Percentiles rank a stretch among this genome's conserved stretches.
phyloP scores from a whole-genome alignment of 1,140 invertebrate species.

The Sweltsa coloradensis region DNA sequence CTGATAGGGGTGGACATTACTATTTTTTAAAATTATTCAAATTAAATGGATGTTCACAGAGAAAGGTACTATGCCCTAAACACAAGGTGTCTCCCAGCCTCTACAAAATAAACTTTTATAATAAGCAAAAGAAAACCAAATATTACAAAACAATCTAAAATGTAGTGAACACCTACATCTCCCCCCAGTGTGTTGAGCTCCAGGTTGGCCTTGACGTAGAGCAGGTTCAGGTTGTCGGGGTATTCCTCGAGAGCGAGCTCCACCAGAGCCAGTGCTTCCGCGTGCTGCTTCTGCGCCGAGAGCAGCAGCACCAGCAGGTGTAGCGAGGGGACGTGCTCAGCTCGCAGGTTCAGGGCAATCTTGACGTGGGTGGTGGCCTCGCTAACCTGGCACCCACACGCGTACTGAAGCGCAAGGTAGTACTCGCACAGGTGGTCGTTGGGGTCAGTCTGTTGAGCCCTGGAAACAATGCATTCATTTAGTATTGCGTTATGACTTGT shows the following conservation, averaged over 20 bases:
- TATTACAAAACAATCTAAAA: no score
- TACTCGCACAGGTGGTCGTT: constrained; percentile 82
- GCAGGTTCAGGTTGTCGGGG: constrained; percentile 78
- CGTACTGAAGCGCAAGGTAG: constrained; percentile 78
- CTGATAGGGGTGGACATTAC: no score
- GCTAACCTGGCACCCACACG: constrained; percentile 59
- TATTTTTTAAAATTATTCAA: no score
- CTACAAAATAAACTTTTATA: no score
- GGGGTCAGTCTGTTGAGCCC: constrained; percentile 64
- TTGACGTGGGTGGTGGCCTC: constrained; percentile 73
- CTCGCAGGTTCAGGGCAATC: constrained; percentile 50
- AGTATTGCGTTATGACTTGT: no score
- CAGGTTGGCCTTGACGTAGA: constrained; percentile 75
- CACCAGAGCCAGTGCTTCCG: constrained; percentile 66
- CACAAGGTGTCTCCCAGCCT: no score
- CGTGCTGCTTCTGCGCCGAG: constrained; percentile 69
- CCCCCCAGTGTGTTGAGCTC: constrained; percentile 66
- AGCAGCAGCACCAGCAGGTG: constrained; percentile 75
- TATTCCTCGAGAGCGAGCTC: constrained; percentile 74
- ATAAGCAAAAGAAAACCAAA: no score
- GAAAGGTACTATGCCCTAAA: no score
- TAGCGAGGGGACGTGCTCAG: constrained; percentile 75
- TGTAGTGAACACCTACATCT: constrained; percentile 51
- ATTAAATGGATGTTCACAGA: no score
- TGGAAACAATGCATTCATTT: constrained; percentile 30